phyloP scores from a whole-genome alignment of 2,888 invertebrate genomes.

The Euplexia lucipara region DNA sequence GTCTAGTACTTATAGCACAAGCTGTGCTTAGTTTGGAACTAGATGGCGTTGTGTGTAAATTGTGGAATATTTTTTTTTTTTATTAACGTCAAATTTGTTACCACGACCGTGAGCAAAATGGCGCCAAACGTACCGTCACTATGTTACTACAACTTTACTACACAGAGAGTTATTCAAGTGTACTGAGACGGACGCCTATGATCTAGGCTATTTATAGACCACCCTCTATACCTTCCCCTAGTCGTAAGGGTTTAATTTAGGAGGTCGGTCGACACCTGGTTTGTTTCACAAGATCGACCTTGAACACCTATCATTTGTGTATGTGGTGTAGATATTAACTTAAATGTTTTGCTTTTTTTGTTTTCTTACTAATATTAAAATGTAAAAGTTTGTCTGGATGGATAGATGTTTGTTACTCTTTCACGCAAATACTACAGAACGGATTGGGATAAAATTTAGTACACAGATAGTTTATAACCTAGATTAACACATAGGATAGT shows the following conservation, averaged over 20 bases:
- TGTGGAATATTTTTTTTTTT: too few species aligned
- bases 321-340: neutral
- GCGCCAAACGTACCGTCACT: neutral
- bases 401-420: too few species aligned
- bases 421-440: too few species aligned
- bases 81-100: too few species aligned
- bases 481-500: too few species aligned
- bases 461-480: too few species aligned
- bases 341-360: neutral
- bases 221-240: slow-evolving; percentile 46
- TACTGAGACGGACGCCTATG: slow-evolving; percentile 55
- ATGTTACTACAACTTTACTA: slow-evolving; percentile 35
- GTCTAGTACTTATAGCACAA: too few species aligned
- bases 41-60: too few species aligned
- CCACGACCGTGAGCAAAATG: slow-evolving; percentile 2
- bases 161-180: slow-evolving; percentile 45
- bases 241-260: slow-evolving; percentile 43
- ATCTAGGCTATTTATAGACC: slow-evolving; percentile 52
- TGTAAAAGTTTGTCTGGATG: too few species aligned
- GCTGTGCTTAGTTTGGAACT: too few species aligned
- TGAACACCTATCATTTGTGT: slow-evolving; percentile 5
- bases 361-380: too few species aligned
- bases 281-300: slow-evolving; percentile 39
- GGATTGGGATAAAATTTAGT: too few species aligned
- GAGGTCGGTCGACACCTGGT: slow-evolving; percentile 7